Evolutionary conservation across 2,113 vertebrate genomes (phyloP), one percentile per base, ranked within the genome.

Genomic region (Perca schrenkii): DNA sequence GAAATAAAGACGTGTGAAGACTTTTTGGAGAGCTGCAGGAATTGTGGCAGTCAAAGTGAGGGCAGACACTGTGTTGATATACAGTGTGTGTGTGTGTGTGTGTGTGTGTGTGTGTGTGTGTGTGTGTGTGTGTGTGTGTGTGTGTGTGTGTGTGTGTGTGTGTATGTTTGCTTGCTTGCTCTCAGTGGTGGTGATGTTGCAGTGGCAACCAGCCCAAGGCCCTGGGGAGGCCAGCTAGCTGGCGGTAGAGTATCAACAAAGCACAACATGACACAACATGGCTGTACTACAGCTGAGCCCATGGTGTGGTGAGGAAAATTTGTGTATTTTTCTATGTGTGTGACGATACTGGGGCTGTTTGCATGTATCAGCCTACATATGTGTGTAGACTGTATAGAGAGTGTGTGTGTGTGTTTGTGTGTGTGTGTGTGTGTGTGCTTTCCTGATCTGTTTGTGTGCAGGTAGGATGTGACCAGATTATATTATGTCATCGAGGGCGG

Each of bases 171-270:
- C 19, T 46, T 40, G 43, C 28, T 2, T 58, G 63, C 43, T 8
- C 21, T 60, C 63, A 77, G 76, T 3, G 11, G 46, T 69, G 15
- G 47, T 72, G 74, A 43, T 64, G 64, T 16, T 71, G 65, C 58
- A 61, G 75, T 70, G 69, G 66, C 54, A 80, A 76, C 72, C 75
- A 79, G 54, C 62, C 73, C 34, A 12, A 61, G 71, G 65, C 65
- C 68, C 69, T 8, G 40, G 60, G 74, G 68, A 78, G 49, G 73
- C 57, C 58, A 79, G 71, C 53, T 67, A 67, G 68, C 69, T 64
- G 52, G 64, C 65, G 8, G 70, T 47, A 66, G 75, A 82, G n/a
- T 63, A 76, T 81, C 77, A 81, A 71, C 77, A 84, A 43, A 77
- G 58, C 74, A 63, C 69, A 71, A 61, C 74, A 67, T 54, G 62